Evolutionary conservation across 2,797 vertebrate species (phyloP).

Genomic region (Vultur gryphus): DNA sequence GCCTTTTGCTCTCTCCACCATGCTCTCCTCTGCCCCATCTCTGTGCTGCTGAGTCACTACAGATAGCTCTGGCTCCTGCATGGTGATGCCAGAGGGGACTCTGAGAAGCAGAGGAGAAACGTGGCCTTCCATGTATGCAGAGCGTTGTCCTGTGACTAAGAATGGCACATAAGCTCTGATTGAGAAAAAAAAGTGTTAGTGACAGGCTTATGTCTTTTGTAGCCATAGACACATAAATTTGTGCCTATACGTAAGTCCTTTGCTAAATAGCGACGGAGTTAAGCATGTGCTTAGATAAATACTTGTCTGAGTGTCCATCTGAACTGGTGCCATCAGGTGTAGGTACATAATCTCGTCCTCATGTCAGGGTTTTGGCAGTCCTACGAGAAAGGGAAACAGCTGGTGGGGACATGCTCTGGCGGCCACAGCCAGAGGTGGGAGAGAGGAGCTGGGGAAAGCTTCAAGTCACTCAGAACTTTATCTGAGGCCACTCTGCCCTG

Average conservation of each 20-base stretch:
- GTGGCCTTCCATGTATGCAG: not conserved
- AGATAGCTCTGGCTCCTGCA: not conserved
- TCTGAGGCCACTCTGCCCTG: not conserved
- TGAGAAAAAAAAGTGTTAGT: not conserved
- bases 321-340: not conserved
- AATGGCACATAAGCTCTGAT: not conserved
- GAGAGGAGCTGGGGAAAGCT: not conserved
- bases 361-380: not conserved
- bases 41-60: accelerated
- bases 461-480: not conserved
- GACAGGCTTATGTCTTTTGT: not conserved
- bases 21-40: not conserved
- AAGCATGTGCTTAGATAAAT: conserved; percentile 34
- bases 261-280: conserved; percentile 49
- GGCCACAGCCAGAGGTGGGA: not conserved
- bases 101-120: not conserved
- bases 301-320: not conserved
- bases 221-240: not conserved
- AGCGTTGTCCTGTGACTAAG: not conserved
- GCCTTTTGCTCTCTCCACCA: not conserved
- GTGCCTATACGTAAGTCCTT: not conserved
- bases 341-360: not conserved
- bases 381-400: not conserved
- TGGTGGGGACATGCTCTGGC: not conserved
- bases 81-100: not conserved